These are phyloP conservation scores for Odontocolon sp. DNA, from an alignment of 2,888 invertebrate genomes.

Conservation along the genomic window DNA sequence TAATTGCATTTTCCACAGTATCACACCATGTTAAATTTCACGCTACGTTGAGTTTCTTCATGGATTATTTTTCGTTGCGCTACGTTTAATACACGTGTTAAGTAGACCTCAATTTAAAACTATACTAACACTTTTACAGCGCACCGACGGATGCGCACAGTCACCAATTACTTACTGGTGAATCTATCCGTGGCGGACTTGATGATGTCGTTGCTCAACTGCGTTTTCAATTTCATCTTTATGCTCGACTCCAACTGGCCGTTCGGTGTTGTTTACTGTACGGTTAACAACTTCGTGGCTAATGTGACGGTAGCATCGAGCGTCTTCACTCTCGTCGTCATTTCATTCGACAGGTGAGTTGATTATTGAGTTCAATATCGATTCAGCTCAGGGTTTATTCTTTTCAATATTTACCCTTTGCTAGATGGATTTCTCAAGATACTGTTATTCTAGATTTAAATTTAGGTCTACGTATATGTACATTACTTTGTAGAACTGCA, in stretches of 20 bases:
- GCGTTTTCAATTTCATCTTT: conserved; percentile 94
- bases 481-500: no score
- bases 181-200: conserved; percentile 94
- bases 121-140: conserved; percentile 85
- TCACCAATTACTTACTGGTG: conserved; percentile 95
- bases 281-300: conserved; percentile 94
- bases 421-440: neutral
- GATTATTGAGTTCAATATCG: conserved; percentile 32
- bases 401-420: neutral
- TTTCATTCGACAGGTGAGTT: conserved; percentile 94
- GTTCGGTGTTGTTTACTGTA: conserved; percentile 94
- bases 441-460: neutral
- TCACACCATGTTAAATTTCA: neutral
- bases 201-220: conserved; percentile 93
- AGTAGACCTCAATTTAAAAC: no score
- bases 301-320: conserved; percentile 95
- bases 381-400: neutral
- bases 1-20: neutral
- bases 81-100: no score
- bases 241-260: conserved; percentile 95
- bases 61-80: neutral
- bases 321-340: conserved; percentile 96
- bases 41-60: neutral
- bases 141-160: conserved; percentile 92
- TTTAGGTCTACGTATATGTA: no score